Conservation (phyloP, 2,888 invertebrate species). For the Ypsolopha scabrella region DNA sequence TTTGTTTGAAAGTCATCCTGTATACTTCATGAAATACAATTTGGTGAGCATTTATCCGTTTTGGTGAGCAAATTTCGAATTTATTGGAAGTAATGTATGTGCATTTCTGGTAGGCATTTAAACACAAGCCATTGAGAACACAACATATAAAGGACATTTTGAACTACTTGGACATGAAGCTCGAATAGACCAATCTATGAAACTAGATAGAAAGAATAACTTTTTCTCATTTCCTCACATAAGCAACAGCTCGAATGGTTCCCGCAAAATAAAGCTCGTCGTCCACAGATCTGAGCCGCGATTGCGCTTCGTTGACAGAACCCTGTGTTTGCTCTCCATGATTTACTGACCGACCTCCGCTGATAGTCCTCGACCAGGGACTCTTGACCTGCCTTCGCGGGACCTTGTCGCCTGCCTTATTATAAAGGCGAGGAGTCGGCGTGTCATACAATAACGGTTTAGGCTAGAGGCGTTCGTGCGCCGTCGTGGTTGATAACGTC, state of each 20-base stretch:
- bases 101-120: no score
- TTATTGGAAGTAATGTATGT: no score
- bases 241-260: not conserved
- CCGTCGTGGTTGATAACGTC: slow-evolving; percentile 41
- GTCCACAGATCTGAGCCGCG: slow-evolving; percentile 25
- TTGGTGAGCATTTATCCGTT: no score
- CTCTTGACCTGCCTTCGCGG: not conserved
- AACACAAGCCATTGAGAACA: no score
- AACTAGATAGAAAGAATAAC: no score
- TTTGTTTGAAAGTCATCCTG: no score
- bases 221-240: no score
- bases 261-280: slow-evolving; percentile 19
- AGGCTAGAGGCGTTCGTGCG: slow-evolving; percentile 52
- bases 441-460: slow-evolving; percentile 27
- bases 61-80: no score
- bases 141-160: no score
- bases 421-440: slow-evolving; percentile 12
- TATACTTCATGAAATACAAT: no score
- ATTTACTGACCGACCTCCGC: slow-evolving; percentile 32
- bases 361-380: slow-evolving; percentile 16
- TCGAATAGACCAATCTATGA: no score
- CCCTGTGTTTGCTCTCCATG: slow-evolving; percentile 36
- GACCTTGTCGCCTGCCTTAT: slow-evolving; percentile 6
- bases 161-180: no score
- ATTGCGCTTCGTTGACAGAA: slow-evolving; percentile 23